phyloP scores from a whole-genome alignment of 2,888 invertebrate genomes.

The Pegoplata infirma region DNA sequence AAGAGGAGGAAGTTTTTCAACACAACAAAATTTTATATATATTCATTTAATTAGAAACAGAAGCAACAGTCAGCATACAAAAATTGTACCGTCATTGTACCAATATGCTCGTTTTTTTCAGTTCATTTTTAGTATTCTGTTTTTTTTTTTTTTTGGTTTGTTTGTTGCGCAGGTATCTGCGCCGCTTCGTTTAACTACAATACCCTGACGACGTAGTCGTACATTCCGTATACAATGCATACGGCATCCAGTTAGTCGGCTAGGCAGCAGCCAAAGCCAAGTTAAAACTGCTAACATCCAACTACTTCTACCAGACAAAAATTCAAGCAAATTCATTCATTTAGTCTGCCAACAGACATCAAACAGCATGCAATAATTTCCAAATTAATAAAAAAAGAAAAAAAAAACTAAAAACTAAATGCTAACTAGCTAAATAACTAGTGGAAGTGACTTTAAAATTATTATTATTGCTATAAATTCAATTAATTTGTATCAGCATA shows the following conservation, averaged over 20 bases:
- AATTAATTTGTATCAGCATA: neutral
- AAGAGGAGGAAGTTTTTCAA: slow-evolving; percentile 52
- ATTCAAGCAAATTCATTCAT: slow-evolving; percentile 38
- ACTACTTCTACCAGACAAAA: slow-evolving; percentile 23
- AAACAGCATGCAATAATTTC: slow-evolving; percentile 40
- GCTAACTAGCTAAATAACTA: too few species aligned
- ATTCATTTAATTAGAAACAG: slow-evolving; percentile 59
- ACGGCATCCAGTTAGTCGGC: slow-evolving; percentile 25
- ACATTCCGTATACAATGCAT: slow-evolving; percentile 27
- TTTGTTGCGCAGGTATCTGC: slow-evolving; percentile 61
- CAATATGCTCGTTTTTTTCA: slow-evolving; percentile 27
- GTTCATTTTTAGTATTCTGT: slow-evolving; percentile 34
- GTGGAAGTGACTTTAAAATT: neutral
- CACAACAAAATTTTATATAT: slow-evolving; percentile 29
- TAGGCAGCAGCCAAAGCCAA: slow-evolving; percentile 26
- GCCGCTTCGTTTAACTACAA: slow-evolving; percentile 60
- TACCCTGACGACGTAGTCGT: slow-evolving; percentile 45
- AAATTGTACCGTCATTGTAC: slow-evolving; percentile 55
- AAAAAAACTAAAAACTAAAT: too few species aligned
- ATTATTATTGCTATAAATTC: neutral
- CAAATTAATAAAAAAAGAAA: neutral
- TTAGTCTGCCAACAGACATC: slow-evolving; percentile 55
- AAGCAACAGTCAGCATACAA: slow-evolving; percentile 53
- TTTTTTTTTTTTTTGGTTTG: slow-evolving; percentile 28
- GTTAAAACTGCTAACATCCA: slow-evolving; percentile 6